Conservation (phyloP, 2,113 vertebrate species). For the Mus musculus region DNA sequence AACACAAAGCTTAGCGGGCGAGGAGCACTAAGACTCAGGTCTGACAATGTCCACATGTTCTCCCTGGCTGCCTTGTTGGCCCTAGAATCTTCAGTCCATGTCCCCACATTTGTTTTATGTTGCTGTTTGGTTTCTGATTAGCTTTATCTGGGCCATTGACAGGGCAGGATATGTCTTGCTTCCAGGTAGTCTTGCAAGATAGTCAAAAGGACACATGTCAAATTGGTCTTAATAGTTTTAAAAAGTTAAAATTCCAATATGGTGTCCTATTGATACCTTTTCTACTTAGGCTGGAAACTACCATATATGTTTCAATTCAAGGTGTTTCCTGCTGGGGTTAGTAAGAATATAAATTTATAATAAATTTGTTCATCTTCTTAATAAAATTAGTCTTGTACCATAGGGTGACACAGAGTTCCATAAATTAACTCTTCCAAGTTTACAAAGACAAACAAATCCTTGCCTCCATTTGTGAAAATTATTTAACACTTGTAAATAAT, state of each 20-base stretch:
- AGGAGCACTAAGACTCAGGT: neutral
- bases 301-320: neutral
- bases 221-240: constrained; percentile 11
- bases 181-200: neutral
- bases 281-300: neutral
- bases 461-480: constrained; percentile 38
- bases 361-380: neutral
- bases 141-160: neutral
- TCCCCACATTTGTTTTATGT: neutral
- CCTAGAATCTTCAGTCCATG: neutral
- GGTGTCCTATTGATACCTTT: neutral
- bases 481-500: constrained; percentile 9
- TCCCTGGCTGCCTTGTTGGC: neutral
- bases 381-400: neutral
- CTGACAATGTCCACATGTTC: neutral
- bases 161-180: neutral
- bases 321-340: neutral
- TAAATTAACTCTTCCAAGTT: constrained; percentile 38
- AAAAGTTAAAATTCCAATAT: constrained; percentile 15
- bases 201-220: neutral
- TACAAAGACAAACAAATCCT: constrained; percentile 40
- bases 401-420: neutral
- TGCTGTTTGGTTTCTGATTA: neutral
- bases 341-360: neutral
- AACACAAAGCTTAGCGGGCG: neutral